Evolutionary conservation across 2,888 invertebrate genomes (phyloP).

Genomic region (Drosophila mercatorum): DNA sequence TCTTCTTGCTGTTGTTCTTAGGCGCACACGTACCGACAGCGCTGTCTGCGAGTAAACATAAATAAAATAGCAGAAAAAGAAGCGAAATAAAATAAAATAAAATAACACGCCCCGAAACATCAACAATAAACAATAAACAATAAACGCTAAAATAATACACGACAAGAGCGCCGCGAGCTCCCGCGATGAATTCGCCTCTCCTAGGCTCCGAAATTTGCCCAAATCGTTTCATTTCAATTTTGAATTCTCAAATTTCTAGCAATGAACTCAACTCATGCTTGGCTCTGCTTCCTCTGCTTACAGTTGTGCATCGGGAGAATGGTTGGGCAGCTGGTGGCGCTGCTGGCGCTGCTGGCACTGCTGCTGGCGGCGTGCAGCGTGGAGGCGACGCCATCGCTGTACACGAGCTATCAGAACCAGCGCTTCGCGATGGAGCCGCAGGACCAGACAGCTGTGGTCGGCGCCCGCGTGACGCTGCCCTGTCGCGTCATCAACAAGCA

Average conservation of each 20-base stretch:
- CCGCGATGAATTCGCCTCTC: background rate
- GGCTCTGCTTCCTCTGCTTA: slow-evolving; percentile 1
- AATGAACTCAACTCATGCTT: background rate
- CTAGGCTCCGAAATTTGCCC: background rate
- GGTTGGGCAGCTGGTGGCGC: slow-evolving; percentile 23
- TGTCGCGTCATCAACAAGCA: slow-evolving; percentile 95
- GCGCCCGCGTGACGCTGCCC: slow-evolving; percentile 93
- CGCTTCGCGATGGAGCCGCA: slow-evolving; percentile 96
- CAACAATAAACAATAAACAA: slow-evolving; percentile 52
- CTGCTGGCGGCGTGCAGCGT: slow-evolving; percentile 4
- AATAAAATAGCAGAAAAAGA: slow-evolving; percentile 58
- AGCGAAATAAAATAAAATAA: slow-evolving; percentile 31
- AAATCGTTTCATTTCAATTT: slow-evolving; percentile 11
- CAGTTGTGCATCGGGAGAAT: slow-evolving; percentile 37
- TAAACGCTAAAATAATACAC: slow-evolving; percentile 29
- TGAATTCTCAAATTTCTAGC: background rate
- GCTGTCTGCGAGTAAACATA: slow-evolving; percentile 62
- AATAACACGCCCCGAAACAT: slow-evolving; percentile 31
- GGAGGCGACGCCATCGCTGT: slow-evolving; percentile 55
- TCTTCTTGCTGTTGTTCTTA: slow-evolving; percentile 21
- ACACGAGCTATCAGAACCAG: slow-evolving; percentile 86
- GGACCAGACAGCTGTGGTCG: slow-evolving; percentile 95
- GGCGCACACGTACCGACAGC: slow-evolving; percentile 49
- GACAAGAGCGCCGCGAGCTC: slow-evolving; percentile 1
- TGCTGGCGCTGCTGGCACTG: background rate